Evolutionary conservation across 2,888 invertebrate genomes (phyloP), one percentile per base, ranked within the genome.

Genomic region (Agapetus fuscipes): DNA sequence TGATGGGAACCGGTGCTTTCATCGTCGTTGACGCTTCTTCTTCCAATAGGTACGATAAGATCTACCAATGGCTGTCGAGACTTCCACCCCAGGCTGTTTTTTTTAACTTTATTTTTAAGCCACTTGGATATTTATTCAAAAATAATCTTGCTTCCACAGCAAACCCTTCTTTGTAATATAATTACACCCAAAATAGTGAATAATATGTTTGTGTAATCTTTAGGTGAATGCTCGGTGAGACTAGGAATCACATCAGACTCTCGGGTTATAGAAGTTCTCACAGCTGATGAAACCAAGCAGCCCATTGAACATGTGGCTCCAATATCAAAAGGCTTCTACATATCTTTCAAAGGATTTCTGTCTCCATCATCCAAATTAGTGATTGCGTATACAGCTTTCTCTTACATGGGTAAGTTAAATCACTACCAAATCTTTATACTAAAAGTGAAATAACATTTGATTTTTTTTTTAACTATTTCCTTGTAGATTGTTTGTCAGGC

Each of bases 351-450:
- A 20, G 43, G 45, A 11, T 30, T 14, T 10, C 28, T 42, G 13
- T n/a, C 11, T 10, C 30, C 37, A 14, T 30, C 36, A n/a, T 40
- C 37, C 14, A 43, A 45, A 38, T 27, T 48, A 12, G 11, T 40
- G 3, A 43, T 48, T n/a, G 37, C 43, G 11, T 48, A 48, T 12
- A 17, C 48, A 10, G 38, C 48, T 13, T 48, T 48, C 37, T 39
- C 45, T 17, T 40, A 43, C 20, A 30, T 40, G 36, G 42, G 48
- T 48, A 35, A 11, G 40, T 24, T 3, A 20, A 20, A 20, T 20
- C 9, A 20, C 9, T 20, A 20, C 20, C 20, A 6, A 6, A 20
- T 9, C 20, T 20, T 20, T 20, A 20, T 4, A 20, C 20, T 20
- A 28, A 28, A 7, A 7, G 11, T 7, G 13, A 28, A 4, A 7